Evolutionary conservation across 2,888 invertebrate species (phyloP).

Genomic region (Eueremaeus valkanovi): DNA sequence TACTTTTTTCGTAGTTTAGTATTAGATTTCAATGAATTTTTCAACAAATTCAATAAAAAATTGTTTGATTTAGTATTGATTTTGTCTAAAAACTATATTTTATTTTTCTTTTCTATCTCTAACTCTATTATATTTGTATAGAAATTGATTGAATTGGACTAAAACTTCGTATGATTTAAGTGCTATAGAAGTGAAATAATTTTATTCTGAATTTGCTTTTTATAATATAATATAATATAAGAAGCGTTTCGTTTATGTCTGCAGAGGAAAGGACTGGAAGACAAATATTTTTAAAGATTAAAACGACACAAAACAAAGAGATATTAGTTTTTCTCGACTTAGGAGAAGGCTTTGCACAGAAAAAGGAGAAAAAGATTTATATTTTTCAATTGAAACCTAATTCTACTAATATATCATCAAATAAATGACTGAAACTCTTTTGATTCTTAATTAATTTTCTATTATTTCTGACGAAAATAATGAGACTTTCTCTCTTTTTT

Average conservation of each 20-base stretch:
- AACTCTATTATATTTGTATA: background rate
- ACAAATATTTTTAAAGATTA: conserved; percentile 9
- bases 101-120: background rate
- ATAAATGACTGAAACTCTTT: background rate
- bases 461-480: no score
- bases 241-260: no score
- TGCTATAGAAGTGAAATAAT: background rate
- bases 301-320: conserved; percentile 1
- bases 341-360: background rate
- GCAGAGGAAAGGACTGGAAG: background rate
- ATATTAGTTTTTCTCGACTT: background rate
- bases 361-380: background rate
- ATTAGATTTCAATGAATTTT: conserved; percentile 2
- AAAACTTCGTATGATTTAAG: background rate
- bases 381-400: background rate
- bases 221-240: background rate
- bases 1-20: background rate
- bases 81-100: conserved; percentile 10
- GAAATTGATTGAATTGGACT: conserved; percentile 10
- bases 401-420: background rate
- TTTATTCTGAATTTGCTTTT: background rate
- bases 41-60: conserved; percentile 7
- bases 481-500: no score
- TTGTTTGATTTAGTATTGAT: conserved; percentile 25
- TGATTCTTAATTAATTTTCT: background rate